Conservation (phyloP, 2,888 invertebrate species). For the Patella caerulea region DNA sequence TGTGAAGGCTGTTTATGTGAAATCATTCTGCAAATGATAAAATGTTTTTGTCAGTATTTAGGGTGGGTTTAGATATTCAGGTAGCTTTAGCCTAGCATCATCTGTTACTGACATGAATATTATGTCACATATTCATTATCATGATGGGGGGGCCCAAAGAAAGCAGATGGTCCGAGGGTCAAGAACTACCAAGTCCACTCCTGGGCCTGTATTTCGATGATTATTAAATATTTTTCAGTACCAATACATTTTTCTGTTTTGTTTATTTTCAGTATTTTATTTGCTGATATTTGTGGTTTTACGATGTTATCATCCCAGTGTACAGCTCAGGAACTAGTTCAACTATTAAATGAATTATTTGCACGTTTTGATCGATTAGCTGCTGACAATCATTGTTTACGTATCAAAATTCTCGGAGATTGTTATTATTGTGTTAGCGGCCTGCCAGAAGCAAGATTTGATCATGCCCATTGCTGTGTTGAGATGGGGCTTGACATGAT, state of each 20-base stretch:
- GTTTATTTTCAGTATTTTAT: conserved; percentile 83
- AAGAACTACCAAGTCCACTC: too few relatives aligned
- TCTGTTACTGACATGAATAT: too few relatives aligned
- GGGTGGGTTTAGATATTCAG: too few relatives aligned
- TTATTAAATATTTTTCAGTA: not conserved
- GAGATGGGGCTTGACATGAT: conserved; percentile 99
- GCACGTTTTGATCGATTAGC: conserved; percentile 93
- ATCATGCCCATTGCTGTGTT: conserved; percentile 97
- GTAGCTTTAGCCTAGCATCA: too few relatives aligned
- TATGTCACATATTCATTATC: too few relatives aligned
- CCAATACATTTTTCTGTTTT: not conserved
- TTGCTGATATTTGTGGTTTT: conserved; percentile 98
- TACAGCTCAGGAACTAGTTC: conserved; percentile 94
- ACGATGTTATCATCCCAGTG: conserved; percentile 85
- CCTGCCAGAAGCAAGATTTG: conserved; percentile 90
- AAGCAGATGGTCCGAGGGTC: too few relatives aligned
- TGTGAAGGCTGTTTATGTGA: too few relatives aligned
- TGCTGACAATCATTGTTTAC: conserved; percentile 92
- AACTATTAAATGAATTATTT: conserved; percentile 95
- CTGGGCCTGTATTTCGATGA: not conserved
- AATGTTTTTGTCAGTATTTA: too few relatives aligned
- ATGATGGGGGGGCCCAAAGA: not conserved
- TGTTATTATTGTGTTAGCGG: conserved; percentile 97
- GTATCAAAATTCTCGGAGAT: conserved; percentile 95
- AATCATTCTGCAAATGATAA: too few relatives aligned